Evolutionary conservation across 2,797 vertebrate species (phyloP).

Genomic region (Odontamblyopus lacepedii): DNA sequence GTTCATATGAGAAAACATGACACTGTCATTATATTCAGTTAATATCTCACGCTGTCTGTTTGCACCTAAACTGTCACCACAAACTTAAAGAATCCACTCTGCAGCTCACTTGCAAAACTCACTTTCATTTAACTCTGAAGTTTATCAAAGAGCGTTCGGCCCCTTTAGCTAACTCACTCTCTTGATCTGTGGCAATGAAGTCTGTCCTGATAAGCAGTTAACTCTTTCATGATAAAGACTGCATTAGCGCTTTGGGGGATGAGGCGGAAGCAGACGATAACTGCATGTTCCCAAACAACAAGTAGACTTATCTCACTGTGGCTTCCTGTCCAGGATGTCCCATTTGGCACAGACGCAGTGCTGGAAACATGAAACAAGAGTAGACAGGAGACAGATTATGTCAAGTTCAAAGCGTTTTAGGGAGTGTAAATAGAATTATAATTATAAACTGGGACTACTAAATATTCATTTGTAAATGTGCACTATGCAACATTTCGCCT

Average conservation of each 20-base stretch:
- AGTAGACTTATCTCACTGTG: conserved; percentile 53
- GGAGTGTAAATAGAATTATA: neutral
- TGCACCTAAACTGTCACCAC: neutral
- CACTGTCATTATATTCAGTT: neutral
- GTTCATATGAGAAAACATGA: neutral
- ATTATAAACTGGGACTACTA: neutral
- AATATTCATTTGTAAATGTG: no score
- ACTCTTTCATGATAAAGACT: conserved; percentile 61
- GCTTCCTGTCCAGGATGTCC: conserved; percentile 62
- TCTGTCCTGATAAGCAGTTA: conserved; percentile 54
- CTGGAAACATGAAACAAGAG: conserved; percentile 20
- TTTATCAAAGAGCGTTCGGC: conserved; percentile 60
- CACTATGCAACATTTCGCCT: no score
- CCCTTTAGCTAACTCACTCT: conserved; percentile 53
- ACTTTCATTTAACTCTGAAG: conserved; percentile 59
- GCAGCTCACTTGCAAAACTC: conserved; percentile 16
- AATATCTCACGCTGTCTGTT: neutral
- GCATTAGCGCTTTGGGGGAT: conserved; percentile 37
- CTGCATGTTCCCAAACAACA: conserved; percentile 65
- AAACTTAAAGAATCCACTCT: conserved; percentile 15
- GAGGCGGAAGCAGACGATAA: conserved; percentile 42
- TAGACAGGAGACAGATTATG: neutral
- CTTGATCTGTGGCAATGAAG: conserved; percentile 48
- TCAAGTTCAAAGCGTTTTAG: neutral
- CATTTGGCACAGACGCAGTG: conserved; percentile 29